These are phyloP conservation scores for Lepidurus couesii DNA, from an alignment of 1,140 invertebrate genomes.

Conservation along the genomic window DNA sequence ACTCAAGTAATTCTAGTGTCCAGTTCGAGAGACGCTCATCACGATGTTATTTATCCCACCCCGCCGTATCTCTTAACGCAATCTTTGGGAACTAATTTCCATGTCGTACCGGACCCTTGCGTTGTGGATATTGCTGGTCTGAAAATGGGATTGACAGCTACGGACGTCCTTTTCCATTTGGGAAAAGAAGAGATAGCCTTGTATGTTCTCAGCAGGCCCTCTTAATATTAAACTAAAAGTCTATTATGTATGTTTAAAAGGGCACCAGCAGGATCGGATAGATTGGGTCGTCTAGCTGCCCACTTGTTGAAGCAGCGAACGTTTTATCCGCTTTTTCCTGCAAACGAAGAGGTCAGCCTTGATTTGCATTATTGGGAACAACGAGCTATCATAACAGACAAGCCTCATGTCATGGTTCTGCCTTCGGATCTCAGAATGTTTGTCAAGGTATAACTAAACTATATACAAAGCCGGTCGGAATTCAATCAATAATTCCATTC, in stretches of 20 bases:
- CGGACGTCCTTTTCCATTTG: constrained; percentile 74
- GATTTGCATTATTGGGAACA: constrained; percentile 64
- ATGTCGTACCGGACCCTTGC: constrained; percentile 66
- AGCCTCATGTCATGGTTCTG: constrained; percentile 74
- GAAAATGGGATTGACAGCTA: constrained; percentile 68
- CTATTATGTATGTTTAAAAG: constrained; percentile 9
- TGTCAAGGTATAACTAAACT: constrained; percentile 56
- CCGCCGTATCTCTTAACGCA: constrained; percentile 52
- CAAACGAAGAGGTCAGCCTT: constrained; percentile 57
- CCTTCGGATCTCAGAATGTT: constrained; percentile 80
- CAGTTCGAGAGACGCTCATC: constrained; percentile 67
- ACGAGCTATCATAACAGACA: constrained; percentile 57
- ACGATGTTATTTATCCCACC: constrained; percentile 73
- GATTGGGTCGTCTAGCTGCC: constrained; percentile 61
- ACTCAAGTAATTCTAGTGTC: constrained; percentile 68
- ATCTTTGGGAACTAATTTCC: constrained; percentile 31
- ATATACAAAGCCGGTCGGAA: constrained; percentile 25
- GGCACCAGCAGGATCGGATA: constrained; percentile 47
- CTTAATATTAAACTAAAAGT: not conserved
- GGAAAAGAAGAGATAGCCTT: constrained; percentile 66
- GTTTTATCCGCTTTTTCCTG: constrained; percentile 76
- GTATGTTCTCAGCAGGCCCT: constrained; percentile 51
- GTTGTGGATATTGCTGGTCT: constrained; percentile 69
- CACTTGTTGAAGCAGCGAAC: constrained; percentile 70
- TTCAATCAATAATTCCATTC: constrained; percentile 35